Conservation (phyloP, 2,888 invertebrate genomes). For the Disparrhopalites patrizii region DNA sequence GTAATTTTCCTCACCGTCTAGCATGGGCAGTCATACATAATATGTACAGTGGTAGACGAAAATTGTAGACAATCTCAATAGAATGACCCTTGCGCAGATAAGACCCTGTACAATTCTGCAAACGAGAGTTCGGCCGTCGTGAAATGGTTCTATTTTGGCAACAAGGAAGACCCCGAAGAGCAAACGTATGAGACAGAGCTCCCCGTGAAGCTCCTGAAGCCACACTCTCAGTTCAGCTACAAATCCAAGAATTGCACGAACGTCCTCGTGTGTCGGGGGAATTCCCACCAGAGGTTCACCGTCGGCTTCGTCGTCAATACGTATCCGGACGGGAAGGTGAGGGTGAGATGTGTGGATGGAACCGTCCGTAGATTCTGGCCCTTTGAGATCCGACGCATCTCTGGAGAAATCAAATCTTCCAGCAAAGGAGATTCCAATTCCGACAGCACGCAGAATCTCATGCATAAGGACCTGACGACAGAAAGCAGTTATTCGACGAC, state of each 20-base stretch:
- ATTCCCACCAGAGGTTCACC: constrained; percentile 1
- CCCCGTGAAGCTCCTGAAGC: neutral
- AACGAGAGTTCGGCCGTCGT: constrained; percentile 9
- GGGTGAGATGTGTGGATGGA: constrained; percentile 17
- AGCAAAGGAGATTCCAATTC: neutral
- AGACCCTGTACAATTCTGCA: neutral
- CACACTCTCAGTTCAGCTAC: constrained; percentile 7
- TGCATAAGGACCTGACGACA: neutral
- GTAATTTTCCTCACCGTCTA: neutral
- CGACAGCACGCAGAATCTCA: neutral
- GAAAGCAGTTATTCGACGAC: no score
- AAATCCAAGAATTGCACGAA: constrained; percentile 16
- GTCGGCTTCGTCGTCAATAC: constrained; percentile 18
- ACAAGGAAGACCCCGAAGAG: constrained; percentile 16
- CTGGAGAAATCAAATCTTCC: neutral
- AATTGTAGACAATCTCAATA: neutral
- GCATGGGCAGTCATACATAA: no score
- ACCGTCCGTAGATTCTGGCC: constrained; percentile 11
- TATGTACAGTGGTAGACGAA: neutral
- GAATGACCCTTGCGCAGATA: neutral
- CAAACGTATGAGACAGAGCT: constrained; percentile 17
- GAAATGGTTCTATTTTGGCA: constrained; percentile 18
- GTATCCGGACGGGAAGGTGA: constrained; percentile 17
- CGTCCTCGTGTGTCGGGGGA: constrained; percentile 4
- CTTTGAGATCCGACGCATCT: constrained; percentile 3